These are phyloP conservation scores for Steinernema hermaphroditum DNA, from an alignment of 2,888 invertebrate genomes.

Conservation along the genomic window DNA sequence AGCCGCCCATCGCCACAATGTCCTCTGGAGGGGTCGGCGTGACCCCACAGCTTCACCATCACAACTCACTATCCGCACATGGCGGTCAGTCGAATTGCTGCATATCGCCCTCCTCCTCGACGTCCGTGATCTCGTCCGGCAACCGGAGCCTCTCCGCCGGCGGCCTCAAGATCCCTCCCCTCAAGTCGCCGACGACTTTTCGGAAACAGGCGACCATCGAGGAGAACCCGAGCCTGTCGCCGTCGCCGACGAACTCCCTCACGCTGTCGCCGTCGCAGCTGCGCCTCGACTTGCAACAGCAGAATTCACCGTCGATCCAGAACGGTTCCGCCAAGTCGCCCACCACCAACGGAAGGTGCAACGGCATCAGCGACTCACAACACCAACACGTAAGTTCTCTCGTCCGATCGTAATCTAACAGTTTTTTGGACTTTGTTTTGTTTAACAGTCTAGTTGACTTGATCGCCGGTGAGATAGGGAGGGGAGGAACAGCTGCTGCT, in stretches of 20 bases:
- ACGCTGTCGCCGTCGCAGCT: constrained; percentile 13
- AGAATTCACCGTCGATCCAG: constrained; percentile 13
- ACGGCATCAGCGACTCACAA: background rate
- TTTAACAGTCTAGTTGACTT: too few relatives aligned
- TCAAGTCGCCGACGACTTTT: constrained; percentile 6
- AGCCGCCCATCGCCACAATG: background rate
- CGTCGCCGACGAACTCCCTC: background rate
- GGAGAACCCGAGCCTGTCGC: constrained; percentile 8
- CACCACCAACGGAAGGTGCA: background rate
- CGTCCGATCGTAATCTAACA: too few relatives aligned
- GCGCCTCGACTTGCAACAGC: constrained; percentile 2
- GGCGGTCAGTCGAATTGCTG: background rate
- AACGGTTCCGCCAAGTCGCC: constrained; percentile 22
- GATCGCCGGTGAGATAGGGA: too few relatives aligned
- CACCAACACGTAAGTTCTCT: constrained; percentile 11
- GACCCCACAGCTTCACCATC: background rate
- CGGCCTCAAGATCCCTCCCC: constrained; percentile 10
- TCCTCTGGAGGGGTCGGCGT: background rate
- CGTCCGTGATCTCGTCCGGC: background rate
- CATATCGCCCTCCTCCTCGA: constrained; percentile 3
- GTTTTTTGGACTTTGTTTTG: too few relatives aligned
- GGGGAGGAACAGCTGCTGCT: too few relatives aligned
- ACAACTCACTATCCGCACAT: background rate
- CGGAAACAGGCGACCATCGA: constrained; percentile 19
- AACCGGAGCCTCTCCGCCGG: constrained; percentile 1